Base-by-base conservation (phyloP, 2,888 invertebrate species). In the Netelia fuscicornis region DNA sequence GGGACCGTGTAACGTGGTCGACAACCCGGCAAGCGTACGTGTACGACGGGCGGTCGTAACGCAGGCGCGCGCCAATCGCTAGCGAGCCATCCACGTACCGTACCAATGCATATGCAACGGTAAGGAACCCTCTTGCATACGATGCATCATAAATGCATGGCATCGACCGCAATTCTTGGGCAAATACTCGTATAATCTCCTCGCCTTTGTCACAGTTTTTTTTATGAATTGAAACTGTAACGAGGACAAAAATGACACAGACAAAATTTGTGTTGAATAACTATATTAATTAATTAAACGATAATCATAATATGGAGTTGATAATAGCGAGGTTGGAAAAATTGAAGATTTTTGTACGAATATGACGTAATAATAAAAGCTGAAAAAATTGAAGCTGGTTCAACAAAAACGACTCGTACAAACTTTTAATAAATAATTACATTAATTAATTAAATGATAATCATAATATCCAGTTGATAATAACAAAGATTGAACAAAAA, bases 21-120 rank as follows among this genome's bases (percentile, higher is more conserved):
- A 25, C 54, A 74, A 71, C 54, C 78, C 78, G 78, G 62, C 20
- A n/a, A 44, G 48, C 83, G 54, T 25, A 8, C 13, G 25, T 70
- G 83, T 56, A 62, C 60, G 83, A 13, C 78, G 72, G 60, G 83
- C 17, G 62, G 71, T 30, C 30, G 30, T 5, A 48, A 62, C 23
- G 44, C 52, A 10, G 62, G 52, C 68, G 83, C 78, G 83, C 68
- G 20, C 58, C 13, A 30, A 20, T 11, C 5, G 10, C 13, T 44
- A 13, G 48, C 30, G 6, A 30, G 30, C 30, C 30, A 5, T 3
- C 5, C 3, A 54, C 54, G 54, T 54, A 8, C 17, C 2, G 17
- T 56, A 56, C n/a, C 9, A n/a, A 58, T 58, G 6, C 17, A 20
- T 58, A 20, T 58, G 48, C 20, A 23, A 58, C 10, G 17, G 20